Percentiles rank a stretch among this genome's conserved stretches.
Conservation (phyloP, 2,888 invertebrate species). For the Sialis lutaria region DNA sequence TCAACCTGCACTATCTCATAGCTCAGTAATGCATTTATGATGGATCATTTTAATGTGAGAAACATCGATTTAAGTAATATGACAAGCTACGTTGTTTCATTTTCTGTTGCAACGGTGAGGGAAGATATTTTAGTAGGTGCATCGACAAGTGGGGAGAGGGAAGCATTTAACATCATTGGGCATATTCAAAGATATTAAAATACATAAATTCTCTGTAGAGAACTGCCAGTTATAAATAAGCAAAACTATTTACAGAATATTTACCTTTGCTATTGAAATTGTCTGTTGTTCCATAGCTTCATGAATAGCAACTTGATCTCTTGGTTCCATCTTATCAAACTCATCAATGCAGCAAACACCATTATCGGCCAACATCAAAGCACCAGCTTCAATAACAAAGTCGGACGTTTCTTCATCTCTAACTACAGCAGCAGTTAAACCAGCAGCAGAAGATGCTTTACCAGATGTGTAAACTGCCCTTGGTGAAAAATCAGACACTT, state of each 20-base stretch:
- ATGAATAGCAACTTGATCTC: constrained; percentile 98
- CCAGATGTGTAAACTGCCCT: constrained; percentile 97
- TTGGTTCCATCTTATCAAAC: constrained; percentile 98
- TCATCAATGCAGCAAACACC: constrained; percentile 99
- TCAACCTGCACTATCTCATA: too few species aligned
- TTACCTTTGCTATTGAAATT: constrained; percentile 88
- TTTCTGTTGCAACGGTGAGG: too few species aligned
- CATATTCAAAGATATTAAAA: background rate
- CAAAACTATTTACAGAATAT: constrained; percentile 5
- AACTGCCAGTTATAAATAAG: constrained; percentile 3
- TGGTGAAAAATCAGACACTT: constrained; percentile 82
- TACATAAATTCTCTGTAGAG: background rate
- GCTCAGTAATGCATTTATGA: too few species aligned
- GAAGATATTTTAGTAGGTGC: too few species aligned
- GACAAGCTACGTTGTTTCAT: too few species aligned
- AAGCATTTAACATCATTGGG: too few species aligned
- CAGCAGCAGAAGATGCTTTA: constrained; percentile 94
- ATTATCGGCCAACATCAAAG: constrained; percentile 97
- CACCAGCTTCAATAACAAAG: constrained; percentile 99
- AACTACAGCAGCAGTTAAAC: constrained; percentile 96
- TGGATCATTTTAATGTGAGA: too few species aligned
- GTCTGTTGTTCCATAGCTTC: constrained; percentile 99
- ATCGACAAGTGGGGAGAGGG: too few species aligned
- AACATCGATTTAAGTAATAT: too few species aligned
- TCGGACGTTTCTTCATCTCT: constrained; percentile 95